phyloP scores from a whole-genome alignment of 2,888 invertebrate species.

The Tholera decimalis region DNA sequence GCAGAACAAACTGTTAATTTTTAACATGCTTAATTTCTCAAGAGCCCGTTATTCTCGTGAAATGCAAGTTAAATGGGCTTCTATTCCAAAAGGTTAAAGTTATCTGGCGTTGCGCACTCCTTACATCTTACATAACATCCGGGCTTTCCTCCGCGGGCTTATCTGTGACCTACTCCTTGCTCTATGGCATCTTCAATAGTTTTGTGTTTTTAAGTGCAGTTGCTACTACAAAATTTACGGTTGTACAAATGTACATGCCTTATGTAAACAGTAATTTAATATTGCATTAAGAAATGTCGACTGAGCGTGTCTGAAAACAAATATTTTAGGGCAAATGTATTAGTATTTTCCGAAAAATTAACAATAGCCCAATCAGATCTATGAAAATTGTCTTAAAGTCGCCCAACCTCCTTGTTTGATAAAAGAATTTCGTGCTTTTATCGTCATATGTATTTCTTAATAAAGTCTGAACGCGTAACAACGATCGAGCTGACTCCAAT shows the following conservation, averaged over 20 bases:
- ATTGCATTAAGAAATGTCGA: too few relatives aligned
- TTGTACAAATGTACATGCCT: neutral
- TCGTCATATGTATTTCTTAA: constrained; percentile 13
- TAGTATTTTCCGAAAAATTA: neutral
- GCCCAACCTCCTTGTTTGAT: too few relatives aligned
- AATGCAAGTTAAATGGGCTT: constrained; percentile 35
- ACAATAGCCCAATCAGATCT: too few relatives aligned
- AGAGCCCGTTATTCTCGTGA: constrained; percentile 36
- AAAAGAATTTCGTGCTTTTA: too few relatives aligned
- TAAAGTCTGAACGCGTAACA: constrained; percentile 17
- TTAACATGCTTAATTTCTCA: constrained; percentile 31
- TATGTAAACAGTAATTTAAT: neutral
- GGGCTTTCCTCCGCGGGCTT: constrained; percentile 22
- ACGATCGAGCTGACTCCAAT: constrained; percentile 14
- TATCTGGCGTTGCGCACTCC: constrained; percentile 41
- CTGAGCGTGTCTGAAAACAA: neutral
- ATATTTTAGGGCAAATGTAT: too few relatives aligned
- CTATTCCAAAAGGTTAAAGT: constrained; percentile 40
- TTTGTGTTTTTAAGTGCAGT: neutral
- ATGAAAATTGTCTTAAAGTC: too few relatives aligned
- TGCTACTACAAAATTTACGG: neutral
- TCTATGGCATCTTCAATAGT: constrained; percentile 19
- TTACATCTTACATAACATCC: constrained; percentile 53
- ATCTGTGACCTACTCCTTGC: constrained; percentile 37
- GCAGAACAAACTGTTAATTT: constrained; percentile 14